These are phyloP conservation scores for Ptiloglossa arizonensis DNA, from an alignment of 1,140 invertebrate genomes.

Conservation along the genomic window DNA sequence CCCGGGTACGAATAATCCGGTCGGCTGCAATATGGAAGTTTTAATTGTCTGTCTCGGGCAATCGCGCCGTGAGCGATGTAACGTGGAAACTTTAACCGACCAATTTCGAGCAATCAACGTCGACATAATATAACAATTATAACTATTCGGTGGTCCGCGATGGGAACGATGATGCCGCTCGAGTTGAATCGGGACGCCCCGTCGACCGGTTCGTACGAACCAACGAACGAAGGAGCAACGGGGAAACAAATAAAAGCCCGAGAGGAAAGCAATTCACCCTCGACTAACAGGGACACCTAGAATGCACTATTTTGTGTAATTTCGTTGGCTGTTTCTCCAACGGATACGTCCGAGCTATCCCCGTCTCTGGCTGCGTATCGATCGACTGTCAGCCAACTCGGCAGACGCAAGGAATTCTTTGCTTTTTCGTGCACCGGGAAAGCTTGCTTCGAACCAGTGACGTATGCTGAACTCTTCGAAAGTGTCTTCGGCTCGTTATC, in stretches of 20 bases:
- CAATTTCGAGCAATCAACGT: slow-evolving; percentile 18
- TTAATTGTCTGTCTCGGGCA: slow-evolving; percentile 14
- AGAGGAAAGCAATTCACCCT: slow-evolving; percentile 9
- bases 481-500: no score
- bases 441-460: not conserved
- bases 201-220: not conserved
- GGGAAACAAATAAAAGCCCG: slow-evolving; percentile 8
- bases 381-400: not conserved
- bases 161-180: not conserved
- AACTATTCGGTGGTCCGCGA: not conserved
- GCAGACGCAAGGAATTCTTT: not conserved
- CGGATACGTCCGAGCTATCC: no score
- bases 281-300: not conserved
- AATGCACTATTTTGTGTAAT: slow-evolving; percentile 13
- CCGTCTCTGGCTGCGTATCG: no score
- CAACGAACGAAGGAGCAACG: not conserved
- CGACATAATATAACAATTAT: slow-evolving; percentile 35
- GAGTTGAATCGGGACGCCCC: not conserved
- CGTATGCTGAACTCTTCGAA: no score
- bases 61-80: slow-evolving; percentile 5
- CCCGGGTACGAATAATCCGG: slow-evolving; percentile 16
- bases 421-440: not conserved
- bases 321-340: not conserved
- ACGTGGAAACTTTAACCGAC: slow-evolving; percentile 22
- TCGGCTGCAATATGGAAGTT: slow-evolving; percentile 10